These are phyloP conservation scores for Ips typographus DNA, from an alignment of 1,140 invertebrate species.

Conservation along the genomic window DNA sequence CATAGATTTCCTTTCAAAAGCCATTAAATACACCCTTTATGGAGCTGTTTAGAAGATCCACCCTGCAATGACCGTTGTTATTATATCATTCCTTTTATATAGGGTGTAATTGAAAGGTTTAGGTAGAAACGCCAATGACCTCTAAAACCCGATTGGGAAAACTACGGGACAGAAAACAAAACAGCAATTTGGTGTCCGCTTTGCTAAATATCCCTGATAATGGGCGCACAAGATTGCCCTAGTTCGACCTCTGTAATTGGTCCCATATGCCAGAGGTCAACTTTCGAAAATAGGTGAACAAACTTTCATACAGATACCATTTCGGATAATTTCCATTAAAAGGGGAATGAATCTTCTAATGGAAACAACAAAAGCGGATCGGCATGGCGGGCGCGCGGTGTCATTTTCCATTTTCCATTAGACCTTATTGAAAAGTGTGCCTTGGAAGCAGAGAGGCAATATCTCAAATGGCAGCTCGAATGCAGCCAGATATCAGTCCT, in stretches of 20 bases:
- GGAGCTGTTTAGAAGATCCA: background rate
- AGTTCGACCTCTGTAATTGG: constrained; percentile 6
- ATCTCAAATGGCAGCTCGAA: constrained; percentile 49
- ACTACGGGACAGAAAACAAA: background rate
- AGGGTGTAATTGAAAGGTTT: too few species aligned
- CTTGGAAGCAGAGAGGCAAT: constrained; percentile 42
- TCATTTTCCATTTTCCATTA: constrained; percentile 47
- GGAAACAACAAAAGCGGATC: constrained; percentile 5
- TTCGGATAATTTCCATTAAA: constrained; percentile 6
- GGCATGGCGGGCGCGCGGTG: constrained; percentile 5
- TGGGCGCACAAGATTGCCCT: background rate
- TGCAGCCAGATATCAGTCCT: constrained; percentile 48
- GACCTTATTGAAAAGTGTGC: constrained; percentile 52
- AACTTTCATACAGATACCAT: background rate
- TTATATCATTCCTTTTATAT: too few species aligned
- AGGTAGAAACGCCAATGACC: too few species aligned
- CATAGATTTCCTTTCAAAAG: constrained; percentile 34
- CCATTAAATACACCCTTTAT: constrained; percentile 28
- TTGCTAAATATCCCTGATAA: constrained; percentile 10
- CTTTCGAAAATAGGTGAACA: constrained; percentile 11
- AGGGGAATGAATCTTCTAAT: background rate
- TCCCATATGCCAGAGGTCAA: background rate
- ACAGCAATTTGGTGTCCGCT: constrained; percentile 3
- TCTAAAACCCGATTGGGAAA: too few species aligned
- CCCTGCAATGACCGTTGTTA: too few species aligned